Base-by-base conservation (phyloP, 35 echinoderm and acorn worm species). In the Strongylocentrotus purpuratus region DNA sequence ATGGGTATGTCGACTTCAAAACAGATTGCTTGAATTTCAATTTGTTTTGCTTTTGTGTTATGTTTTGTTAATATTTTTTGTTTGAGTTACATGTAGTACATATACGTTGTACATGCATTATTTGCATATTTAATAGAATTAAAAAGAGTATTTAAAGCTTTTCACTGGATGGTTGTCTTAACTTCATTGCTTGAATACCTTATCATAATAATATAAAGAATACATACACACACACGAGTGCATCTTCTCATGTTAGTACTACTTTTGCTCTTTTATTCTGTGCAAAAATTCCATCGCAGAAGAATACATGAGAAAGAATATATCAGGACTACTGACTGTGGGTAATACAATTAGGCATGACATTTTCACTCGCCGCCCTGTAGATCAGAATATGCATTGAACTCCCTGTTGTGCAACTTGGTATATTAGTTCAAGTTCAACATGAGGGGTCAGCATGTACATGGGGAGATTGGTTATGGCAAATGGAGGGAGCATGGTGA, bases 261-360 rank as follows among this genome's bases (percentile, higher is more conserved):
- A 14, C 52, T n/a, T 78, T 28, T 78, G 65, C 65, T 28, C 65
- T 78, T 78, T 20, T 5, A 71, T 25, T 25, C 61, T 3, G 6
- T 78, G 4, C 22, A 28, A 78, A 55, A 22, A 78, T 78, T 28
- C 20, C 65, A 78, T 28, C 5, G 6, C 65, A n/a, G 65, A 8
- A 78, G 65, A 15, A 78, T n/a, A 78, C 65, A 28, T 78, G 65
- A 78, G 65, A 78, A 78, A n/a, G 65, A 78, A 78, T 78, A 78
- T 25, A 8, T 55, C 1, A n/a, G 65, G 65, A 78, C 65, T 78
- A n/a, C 22, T 78, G 65, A 78, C 22, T 78, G 65, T 78, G 65
- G 65, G 22, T 78, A 78, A 78, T 78, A 28, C 65, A 78, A 78
- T 78, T 78, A 78, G 65, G 65, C 65, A 78, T 78, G 65, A 78